Percentiles rank a stretch among this genome's conserved stretches.
Evolutionary conservation across 2,888 invertebrate genomes (phyloP).

Genomic region (Caenorhabditis virilis): DNA sequence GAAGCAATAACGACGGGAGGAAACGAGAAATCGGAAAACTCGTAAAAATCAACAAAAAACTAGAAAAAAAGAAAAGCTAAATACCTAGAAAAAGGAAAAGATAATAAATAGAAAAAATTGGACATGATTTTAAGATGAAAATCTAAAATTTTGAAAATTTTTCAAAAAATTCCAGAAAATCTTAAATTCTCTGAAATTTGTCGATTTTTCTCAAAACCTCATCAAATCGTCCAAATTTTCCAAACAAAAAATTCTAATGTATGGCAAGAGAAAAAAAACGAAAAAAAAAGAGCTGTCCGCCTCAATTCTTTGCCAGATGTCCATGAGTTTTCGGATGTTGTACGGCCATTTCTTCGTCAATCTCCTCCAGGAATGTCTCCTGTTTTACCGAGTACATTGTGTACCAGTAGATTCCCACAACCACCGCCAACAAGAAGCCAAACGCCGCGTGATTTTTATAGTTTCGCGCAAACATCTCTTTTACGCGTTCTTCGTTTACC

Average conservation of each 20-base stretch:
- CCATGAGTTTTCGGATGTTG: constrained; percentile 55
- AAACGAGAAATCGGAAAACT: too few relatives aligned
- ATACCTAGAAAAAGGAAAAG: too few relatives aligned
- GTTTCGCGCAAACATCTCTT: constrained; percentile 65
- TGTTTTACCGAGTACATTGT: constrained; percentile 85
- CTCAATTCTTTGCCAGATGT: constrained; percentile 27
- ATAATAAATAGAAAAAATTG: too few relatives aligned
- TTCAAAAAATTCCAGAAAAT: too few relatives aligned
- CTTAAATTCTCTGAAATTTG: too few relatives aligned
- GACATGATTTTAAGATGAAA: too few relatives aligned
- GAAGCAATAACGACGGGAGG: too few relatives aligned
- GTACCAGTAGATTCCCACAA: constrained; percentile 81
- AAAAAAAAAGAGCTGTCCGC: neutral
- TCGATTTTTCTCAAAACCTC: too few relatives aligned
- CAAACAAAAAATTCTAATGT: neutral
- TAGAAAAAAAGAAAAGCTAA: too few relatives aligned
- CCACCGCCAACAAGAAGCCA: constrained; percentile 39
- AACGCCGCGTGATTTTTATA: constrained; percentile 61
- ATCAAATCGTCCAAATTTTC: too few relatives aligned
- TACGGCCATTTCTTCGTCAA: constrained; percentile 75
- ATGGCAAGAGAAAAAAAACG: neutral
- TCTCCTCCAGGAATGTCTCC: constrained; percentile 90
- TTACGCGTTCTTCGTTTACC: constrained; percentile 64
- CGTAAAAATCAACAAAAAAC: too few relatives aligned
- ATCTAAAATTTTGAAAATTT: too few relatives aligned